Evolutionary conservation across 2,888 invertebrate genomes (phyloP), one percentile per base, ranked within the genome.

Genomic region (Archaeoteleia sp.): DNA sequence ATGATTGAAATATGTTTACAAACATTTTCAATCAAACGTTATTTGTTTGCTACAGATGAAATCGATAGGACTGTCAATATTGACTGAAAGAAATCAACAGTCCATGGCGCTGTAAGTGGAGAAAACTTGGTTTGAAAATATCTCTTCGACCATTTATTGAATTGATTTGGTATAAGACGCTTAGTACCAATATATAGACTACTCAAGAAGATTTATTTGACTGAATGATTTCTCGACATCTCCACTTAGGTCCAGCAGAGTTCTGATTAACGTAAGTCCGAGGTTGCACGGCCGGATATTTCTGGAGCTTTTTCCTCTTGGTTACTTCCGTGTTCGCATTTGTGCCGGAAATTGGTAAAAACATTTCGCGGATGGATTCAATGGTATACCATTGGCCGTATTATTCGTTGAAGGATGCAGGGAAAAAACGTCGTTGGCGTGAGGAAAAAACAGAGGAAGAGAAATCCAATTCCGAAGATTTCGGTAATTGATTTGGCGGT

Each of bases 311-410:
- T 62, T 70, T 63, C 37, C 58, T 45, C 35, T 49, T 37, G 43
- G 65, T 48, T 49, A 48, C 65, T 65, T 65, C 63, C 63, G 63
- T 40, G 39, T 63, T 29, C 58, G 63, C 62, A 55, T 63, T 70
- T 67, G 63, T 63, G 17, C 45, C 67, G 70, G 70, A 67, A 70
- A 70, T 70, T 67, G 63, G 62, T 67, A 70, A 70, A 70, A 70
- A 70, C 70, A 67, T 67, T 67, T 63, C 55, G 49, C 49, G 51
- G 63, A 60, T 63, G 63, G 63, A 70, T 67, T 60, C 60, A 29
- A 34, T 53, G 23, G 61, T 20, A 5, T 55, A 58, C 58, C 61
- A 51, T 30, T 53, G 61, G 62, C 32, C 58, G 30, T 66, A 57
- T 49, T 68, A 45, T 45, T 57, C 54, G 66, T 34, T 43, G 53